Conservation (phyloP, 2,888 invertebrate genomes). For the Ophion ellenae region DNA sequence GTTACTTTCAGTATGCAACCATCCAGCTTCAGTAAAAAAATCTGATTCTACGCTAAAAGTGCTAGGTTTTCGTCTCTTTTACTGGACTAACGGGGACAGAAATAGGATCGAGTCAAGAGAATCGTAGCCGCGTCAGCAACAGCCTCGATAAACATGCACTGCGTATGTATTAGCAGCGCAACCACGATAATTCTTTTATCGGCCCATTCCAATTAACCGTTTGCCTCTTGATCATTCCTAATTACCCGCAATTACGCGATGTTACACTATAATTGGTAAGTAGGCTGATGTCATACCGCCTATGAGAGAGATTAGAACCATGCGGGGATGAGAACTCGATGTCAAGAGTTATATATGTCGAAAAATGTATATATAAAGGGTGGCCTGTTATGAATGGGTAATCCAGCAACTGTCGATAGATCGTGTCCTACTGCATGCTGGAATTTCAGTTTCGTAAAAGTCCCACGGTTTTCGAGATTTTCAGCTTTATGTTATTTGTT, state of each 20-base stretch:
- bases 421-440: no score
- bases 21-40: no score
- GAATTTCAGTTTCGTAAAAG: no score
- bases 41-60: no score
- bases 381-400: no score
- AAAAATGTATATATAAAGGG: no score
- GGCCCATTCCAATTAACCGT: conserved; percentile 77
- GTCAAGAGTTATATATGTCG: not conserved
- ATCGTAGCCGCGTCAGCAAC: conserved; percentile 20
- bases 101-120: conserved; percentile 18
- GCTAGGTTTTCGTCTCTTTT: no score
- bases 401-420: no score
- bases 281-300: conserved; percentile 73
- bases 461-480: no score
- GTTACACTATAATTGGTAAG: conserved; percentile 75
- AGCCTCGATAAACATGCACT: conserved; percentile 28
- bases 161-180: conserved; percentile 45
- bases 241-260: conserved; percentile 79
- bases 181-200: conserved; percentile 70
- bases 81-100: not conserved
- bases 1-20: no score
- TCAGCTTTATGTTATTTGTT: no score
- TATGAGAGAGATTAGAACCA: conserved; percentile 26
- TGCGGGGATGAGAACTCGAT: conserved; percentile 34
- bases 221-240: conserved; percentile 79